Conservation (phyloP, 1,140 invertebrate genomes). For the Lasaia peninsularis region DNA sequence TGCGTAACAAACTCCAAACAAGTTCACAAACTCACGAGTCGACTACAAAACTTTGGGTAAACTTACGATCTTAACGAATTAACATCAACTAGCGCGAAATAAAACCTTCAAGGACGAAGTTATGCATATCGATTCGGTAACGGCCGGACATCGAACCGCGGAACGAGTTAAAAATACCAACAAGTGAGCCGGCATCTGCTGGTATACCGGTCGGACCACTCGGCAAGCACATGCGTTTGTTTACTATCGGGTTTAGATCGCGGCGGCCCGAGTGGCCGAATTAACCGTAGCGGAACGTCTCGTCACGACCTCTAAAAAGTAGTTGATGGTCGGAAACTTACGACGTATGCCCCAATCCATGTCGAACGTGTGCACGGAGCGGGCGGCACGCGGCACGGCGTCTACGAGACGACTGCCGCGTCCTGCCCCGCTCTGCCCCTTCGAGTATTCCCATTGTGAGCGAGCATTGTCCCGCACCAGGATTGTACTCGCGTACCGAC, state of each 20-base stretch:
- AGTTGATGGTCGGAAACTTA: constrained; percentile 76
- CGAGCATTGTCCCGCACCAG: constrained; percentile 32
- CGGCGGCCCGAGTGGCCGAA: constrained; percentile 33
- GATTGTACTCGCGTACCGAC: constrained; percentile 1
- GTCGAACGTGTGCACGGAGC: constrained; percentile 39
- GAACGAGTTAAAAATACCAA: constrained; percentile 73
- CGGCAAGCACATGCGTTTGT: constrained; percentile 70
- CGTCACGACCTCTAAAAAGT: constrained; percentile 34
- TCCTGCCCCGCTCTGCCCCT: constrained; percentile 53
- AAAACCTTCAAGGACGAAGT: constrained; percentile 57
- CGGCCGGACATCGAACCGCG: constrained; percentile 71
- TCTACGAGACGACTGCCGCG: constrained; percentile 64
- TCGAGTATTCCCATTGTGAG: constrained; percentile 48
- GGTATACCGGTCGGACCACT: constrained; percentile 68
- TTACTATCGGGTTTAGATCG: constrained; percentile 67
- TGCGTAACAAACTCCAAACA: constrained; percentile 44
- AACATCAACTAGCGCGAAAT: constrained; percentile 48
- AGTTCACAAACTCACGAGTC: constrained; percentile 55
- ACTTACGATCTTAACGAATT: constrained; percentile 35
- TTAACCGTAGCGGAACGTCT: constrained; percentile 28
- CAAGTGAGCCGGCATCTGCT: constrained; percentile 63
- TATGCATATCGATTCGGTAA: constrained; percentile 73
- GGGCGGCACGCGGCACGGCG: constrained; percentile 61
- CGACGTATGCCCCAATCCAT: constrained; percentile 90
- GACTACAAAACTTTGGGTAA: constrained; percentile 33